phyloP scores from a whole-genome alignment of 2,888 invertebrate species.

The Xestia xanthographa region DNA sequence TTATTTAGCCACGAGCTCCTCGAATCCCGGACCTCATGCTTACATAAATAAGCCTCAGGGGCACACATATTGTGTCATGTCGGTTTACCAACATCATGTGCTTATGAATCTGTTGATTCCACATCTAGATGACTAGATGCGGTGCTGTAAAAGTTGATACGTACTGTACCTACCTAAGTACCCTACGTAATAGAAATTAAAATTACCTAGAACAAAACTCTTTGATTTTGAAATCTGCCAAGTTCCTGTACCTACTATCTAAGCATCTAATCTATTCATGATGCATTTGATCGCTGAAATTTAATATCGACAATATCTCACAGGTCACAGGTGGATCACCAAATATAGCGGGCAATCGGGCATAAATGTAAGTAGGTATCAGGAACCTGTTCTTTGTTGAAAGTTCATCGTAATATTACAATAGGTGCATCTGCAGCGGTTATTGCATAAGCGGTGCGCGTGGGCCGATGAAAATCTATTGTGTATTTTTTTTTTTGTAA shows the following conservation, averaged over 20 bases:
- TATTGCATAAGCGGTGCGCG: constrained; percentile 27
- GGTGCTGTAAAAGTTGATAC: not conserved
- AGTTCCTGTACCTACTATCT: not conserved
- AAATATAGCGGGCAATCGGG: not conserved
- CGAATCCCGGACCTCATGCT: not conserved
- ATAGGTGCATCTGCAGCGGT: constrained; percentile 50
- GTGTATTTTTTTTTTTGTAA: constrained; percentile 46
- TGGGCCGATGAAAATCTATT: constrained; percentile 40
- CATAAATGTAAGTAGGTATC: constrained; percentile 3
- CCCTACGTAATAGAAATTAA: not conserved
- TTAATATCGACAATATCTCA: not conserved
- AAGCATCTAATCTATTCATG: not conserved
- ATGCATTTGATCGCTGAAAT: not conserved
- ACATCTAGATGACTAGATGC: not conserved
- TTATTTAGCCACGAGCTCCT: too few species aligned
- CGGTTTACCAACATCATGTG: not conserved
- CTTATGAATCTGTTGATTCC: not conserved
- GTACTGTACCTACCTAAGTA: not conserved
- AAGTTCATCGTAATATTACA: constrained; percentile 59
- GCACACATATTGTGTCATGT: too few species aligned
- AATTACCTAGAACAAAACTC: not conserved
- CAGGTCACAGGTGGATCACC: constrained; percentile 23
- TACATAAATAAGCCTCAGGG: not conserved
- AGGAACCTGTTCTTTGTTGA: constrained; percentile 60
- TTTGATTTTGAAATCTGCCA: not conserved